Percentiles rank a stretch among this genome's conserved stretches.
Conservation (phyloP, 1,140 invertebrate species). For the Euschistus heros region DNA sequence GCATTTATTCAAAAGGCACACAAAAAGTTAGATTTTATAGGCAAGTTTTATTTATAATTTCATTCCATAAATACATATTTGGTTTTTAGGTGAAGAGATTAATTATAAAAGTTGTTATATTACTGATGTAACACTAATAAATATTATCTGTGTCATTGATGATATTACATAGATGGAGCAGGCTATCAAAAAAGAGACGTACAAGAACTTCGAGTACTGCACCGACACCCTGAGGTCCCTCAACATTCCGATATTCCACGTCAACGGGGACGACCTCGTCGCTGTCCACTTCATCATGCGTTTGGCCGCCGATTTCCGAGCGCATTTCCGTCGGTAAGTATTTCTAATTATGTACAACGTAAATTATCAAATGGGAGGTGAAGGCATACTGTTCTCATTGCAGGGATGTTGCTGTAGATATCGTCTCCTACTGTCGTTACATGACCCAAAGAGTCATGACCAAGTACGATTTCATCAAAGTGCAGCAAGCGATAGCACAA, state of each 20-base stretch:
- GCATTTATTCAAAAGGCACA: no score
- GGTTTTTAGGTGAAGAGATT: no score
- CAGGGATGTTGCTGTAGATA: conserved; percentile 1
- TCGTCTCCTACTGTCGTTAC: not conserved
- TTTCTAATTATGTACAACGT: not conserved
- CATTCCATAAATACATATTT: no score
- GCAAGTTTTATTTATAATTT: no score
- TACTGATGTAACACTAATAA: no score
- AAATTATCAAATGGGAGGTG: not conserved
- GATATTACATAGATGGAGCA: not conserved
- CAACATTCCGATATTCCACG: not conserved
- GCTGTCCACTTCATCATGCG: not conserved
- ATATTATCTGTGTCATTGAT: no score
- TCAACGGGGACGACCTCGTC: not conserved
- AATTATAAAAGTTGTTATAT: no score
- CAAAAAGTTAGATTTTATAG: no score
- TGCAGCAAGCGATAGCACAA: not conserved
- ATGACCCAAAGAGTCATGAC: not conserved
- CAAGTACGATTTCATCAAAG: not conserved
- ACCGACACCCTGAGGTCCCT: not conserved
- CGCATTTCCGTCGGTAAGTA: not conserved
- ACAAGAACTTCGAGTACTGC: not conserved
- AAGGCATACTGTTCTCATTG: not conserved
- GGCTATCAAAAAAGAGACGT: not conserved
- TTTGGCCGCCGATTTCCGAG: not conserved